Evolutionary conservation across 2,797 vertebrate genomes (phyloP), one percentile per base, ranked within the genome.

Genomic region (Lutjanus campechanus): DNA sequence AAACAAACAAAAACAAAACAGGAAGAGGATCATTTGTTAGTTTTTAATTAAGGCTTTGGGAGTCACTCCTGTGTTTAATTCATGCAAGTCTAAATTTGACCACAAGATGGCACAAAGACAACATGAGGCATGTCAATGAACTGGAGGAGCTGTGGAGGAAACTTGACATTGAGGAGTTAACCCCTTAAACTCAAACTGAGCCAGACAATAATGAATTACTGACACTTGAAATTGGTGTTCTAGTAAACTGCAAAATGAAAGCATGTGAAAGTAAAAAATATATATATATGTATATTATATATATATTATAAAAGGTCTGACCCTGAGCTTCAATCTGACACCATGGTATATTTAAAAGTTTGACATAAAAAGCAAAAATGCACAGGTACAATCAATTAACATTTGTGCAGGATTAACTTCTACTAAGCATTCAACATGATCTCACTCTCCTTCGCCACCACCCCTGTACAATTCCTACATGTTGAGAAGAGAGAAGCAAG

Each of bases 91-190:
- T 25, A 8, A 68, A 19, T 73, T 53, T 74, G n/a, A 70, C 88
- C 93, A 93, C 85, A 84, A 85, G 93, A 40, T 88, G 93, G 91
- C 12, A 19, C 74, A 85, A 75, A 74, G 16, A 65, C 67, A 70
- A 62, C 77, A 83, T 1, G 1, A 69, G 36, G 50, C 16, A 20
- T 0, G 36, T 11, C n/a, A 20, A 20, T 5, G 11, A 49, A 65
- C 0, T 51, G 2, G 61, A 19, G 5, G 55, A 43, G 11, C 19
- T 53, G 76, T 43, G 50, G 46, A 64, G 56, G 44, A 76, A 36
- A 76, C 47, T 55, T 77, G 4, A 73, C 67, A 71, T 67, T 49
- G 10, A 71, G 17, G 43, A 43, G 41, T 81, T 71, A 54, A 76
- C 59, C 68, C 51, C 4, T 66, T 41, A 46, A 53, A 51, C 7